These are phyloP conservation scores for Poicephalus meyeri DNA, from an alignment of 2,113 vertebrate species.

Conservation along the genomic window DNA sequence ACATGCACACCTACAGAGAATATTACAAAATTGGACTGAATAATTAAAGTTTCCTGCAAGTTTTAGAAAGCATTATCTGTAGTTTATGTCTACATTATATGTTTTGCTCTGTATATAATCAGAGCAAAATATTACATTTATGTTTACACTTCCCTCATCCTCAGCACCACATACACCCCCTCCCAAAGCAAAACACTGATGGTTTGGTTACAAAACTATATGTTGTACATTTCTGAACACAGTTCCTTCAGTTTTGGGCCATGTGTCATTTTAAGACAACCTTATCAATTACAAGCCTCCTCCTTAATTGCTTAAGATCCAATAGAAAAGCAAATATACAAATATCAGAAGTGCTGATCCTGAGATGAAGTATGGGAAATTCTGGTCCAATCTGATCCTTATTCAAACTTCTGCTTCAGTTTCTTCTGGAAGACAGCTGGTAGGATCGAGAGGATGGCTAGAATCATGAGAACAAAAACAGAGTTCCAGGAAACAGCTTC, in stretches of 20 bases:
- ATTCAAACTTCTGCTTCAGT: constrained; percentile 93
- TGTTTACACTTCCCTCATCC: background rate
- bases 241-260: constrained; percentile 14
- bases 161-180: background rate
- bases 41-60: background rate
- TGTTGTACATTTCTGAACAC: constrained; percentile 30
- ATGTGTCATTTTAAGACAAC: constrained; percentile 13
- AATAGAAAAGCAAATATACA: constrained; percentile 69
- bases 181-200: background rate
- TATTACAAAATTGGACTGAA: background rate
- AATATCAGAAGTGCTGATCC: constrained; percentile 73
- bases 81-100: background rate
- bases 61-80: background rate
- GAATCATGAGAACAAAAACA: constrained; percentile 88
- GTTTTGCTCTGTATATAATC: background rate
- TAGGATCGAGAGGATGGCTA: constrained; percentile 92
- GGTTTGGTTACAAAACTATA: constrained; percentile 25
- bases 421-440: constrained; percentile 95
- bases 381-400: constrained; percentile 62
- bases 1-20: background rate
- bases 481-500: constrained; percentile 99
- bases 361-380: constrained; percentile 74
- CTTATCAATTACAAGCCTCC: constrained; percentile 31
- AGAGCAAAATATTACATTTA: background rate
- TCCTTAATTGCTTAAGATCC: constrained; percentile 60